Evolutionary conservation across 2,888 invertebrate genomes (phyloP).

Genomic region (Hyposoter didymator): DNA sequence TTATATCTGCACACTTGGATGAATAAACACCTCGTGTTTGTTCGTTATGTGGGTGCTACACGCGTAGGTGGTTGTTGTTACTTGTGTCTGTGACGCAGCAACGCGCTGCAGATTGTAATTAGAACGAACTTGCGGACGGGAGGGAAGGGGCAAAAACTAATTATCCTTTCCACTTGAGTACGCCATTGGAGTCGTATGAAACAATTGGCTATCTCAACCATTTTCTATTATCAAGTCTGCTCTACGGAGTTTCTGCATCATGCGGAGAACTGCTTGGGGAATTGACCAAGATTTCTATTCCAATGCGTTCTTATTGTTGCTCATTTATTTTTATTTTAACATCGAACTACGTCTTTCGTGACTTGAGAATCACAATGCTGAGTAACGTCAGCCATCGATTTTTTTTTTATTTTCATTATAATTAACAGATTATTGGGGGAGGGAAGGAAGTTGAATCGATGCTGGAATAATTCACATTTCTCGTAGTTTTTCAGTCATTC

Average conservation of each 20-base stretch:
- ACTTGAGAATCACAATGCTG: neutral
- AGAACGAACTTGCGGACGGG: constrained; percentile 46
- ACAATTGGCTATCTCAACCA: constrained; percentile 29
- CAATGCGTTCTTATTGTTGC: neutral
- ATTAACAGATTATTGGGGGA: no score
- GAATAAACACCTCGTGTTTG: constrained; percentile 20
- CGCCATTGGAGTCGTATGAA: constrained; percentile 1
- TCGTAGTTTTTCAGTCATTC: neutral
- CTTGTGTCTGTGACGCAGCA: constrained; percentile 24
- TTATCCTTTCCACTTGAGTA: constrained; percentile 38
- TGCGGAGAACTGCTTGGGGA: neutral
- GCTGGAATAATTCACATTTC: neutral
- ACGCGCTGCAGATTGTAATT: constrained; percentile 51
- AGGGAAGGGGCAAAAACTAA: constrained; percentile 50
- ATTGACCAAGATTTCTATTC: constrained; percentile 4
- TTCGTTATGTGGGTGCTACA: constrained; percentile 9
- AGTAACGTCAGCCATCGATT: no score
- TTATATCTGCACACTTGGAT: constrained; percentile 28
- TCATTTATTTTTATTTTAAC: neutral
- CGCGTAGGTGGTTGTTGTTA: neutral
- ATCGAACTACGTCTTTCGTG: neutral
- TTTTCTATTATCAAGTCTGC: constrained; percentile 1
- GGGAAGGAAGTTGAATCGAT: no score
- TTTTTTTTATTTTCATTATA: no score
- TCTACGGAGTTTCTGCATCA: neutral